Conservation (phyloP, 2,113 vertebrate species). For the Struthio camelus region DNA sequence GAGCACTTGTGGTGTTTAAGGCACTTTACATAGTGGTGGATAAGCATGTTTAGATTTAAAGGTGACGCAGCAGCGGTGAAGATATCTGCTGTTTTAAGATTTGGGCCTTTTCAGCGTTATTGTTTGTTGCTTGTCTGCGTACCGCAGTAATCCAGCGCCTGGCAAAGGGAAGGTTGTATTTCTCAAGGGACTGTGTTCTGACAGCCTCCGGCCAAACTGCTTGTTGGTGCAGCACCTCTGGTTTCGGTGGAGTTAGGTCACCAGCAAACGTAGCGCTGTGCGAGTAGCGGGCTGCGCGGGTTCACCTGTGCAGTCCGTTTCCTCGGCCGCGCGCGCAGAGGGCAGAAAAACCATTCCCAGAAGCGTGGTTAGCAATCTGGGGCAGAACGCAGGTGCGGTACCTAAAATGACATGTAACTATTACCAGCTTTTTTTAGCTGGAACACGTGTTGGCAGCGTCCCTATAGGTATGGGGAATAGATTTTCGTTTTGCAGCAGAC, state of each 20-base stretch:
- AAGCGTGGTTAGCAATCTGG: neutral
- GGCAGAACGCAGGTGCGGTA: neutral
- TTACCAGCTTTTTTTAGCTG: neutral
- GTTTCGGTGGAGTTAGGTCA: neutral
- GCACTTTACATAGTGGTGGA: too few species aligned
- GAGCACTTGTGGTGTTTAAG: too few species aligned
- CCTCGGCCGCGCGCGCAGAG: neutral
- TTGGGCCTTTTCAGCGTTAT: neutral
- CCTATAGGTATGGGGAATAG: fast-evolving
- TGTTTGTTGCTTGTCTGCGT: neutral
- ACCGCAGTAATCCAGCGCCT: neutral
- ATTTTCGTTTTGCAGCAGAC: neutral
- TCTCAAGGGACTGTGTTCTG: too few species aligned
- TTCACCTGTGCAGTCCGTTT: neutral
- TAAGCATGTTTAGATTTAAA: neutral
- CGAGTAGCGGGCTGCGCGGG: neutral
- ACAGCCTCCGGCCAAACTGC: neutral
- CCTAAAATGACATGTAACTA: fast-evolving
- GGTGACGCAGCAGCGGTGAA: neutral
- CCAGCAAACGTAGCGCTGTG: too few species aligned
- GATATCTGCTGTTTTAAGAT: neutral
- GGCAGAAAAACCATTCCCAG: neutral
- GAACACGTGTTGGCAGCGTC: neutral
- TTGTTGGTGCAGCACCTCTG: neutral
- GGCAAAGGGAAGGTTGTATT: too few species aligned